A percentile compares a stretch with the other conserved stretches of the same genome.
Evolutionary conservation across 2,888 invertebrate species (phyloP).

Genomic region (Diarsia mendica): DNA sequence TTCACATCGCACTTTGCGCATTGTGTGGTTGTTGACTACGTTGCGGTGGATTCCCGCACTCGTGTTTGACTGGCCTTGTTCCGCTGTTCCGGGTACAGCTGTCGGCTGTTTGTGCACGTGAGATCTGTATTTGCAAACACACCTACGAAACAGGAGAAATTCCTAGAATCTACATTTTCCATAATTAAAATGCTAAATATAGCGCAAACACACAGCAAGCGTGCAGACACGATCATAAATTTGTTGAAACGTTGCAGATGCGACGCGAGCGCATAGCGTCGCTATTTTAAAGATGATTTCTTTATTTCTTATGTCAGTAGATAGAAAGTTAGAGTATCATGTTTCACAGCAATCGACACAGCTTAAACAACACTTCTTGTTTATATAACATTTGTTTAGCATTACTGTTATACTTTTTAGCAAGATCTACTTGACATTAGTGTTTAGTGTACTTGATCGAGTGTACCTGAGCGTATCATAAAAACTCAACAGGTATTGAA

Average conservation of each 20-base stretch:
- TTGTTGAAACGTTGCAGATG: conserved; percentile 9
- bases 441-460: not conserved
- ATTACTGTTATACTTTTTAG: not conserved
- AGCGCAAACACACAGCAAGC: conserved; percentile 10
- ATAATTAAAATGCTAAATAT: not conserved
- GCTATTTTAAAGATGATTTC: conserved; percentile 34
- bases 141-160: conserved; percentile 34
- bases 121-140: conserved; percentile 37
- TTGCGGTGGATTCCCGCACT: conserved; percentile 41
- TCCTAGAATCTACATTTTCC: not conserved
- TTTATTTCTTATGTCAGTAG: conserved; percentile 37
- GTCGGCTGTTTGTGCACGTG: conserved; percentile 26
- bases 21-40: conserved; percentile 23
- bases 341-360: conserved; percentile 34
- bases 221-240: conserved; percentile 12
- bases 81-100: conserved; percentile 38
- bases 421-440: not conserved
- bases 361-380: conserved; percentile 7
- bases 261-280: not conserved
- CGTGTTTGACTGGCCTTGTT: conserved; percentile 42
- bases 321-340: conserved; percentile 58
- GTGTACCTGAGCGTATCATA: not conserved
- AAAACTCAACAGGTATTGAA: not conserved
- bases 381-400: conserved; percentile 1
- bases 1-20: conserved; percentile 21